Percentiles rank a stretch among this genome's conserved stretches.
These are phyloP conservation scores for Aplochiton taeniatus DNA, from an alignment of 2,797 vertebrate genomes.

Conservation along the genomic window DNA sequence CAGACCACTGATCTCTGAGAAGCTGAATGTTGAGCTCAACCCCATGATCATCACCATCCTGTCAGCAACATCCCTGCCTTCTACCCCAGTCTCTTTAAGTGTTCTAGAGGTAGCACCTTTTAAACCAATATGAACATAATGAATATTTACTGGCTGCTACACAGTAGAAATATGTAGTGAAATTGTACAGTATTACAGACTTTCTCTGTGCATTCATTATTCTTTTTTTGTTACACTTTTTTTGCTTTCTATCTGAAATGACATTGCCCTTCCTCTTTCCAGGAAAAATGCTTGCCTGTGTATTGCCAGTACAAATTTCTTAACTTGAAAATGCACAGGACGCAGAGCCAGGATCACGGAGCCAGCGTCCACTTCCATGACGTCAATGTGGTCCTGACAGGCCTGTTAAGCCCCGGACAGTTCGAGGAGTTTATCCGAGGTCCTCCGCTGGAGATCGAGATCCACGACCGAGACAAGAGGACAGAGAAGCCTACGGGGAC, in stretches of 20 bases:
- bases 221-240: no score
- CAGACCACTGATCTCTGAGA: constrained; percentile 77
- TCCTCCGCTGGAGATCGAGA: constrained; percentile 80
- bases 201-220: no score
- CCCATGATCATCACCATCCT: constrained; percentile 80
- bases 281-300: constrained; percentile 79
- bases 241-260: no score
- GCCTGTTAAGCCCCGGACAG: constrained; percentile 67
- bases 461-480: constrained; percentile 84
- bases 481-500: constrained; percentile 16
- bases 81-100: constrained; percentile 66
- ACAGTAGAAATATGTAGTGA: no score
- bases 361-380: constrained; percentile 78
- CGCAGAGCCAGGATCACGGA: constrained; percentile 66
- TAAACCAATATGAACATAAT: not conserved
- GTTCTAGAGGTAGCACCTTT: constrained; percentile 73
- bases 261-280: constrained; percentile 1
- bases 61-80: constrained; percentile 75
- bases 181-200: no score
- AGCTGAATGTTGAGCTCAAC: constrained; percentile 80
- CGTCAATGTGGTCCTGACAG: constrained; percentile 79
- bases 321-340: constrained; percentile 68
- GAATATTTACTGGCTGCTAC: no score
- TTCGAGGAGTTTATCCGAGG: constrained; percentile 76
- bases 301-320: constrained; percentile 85